phyloP scores from a whole-genome alignment of 2,888 invertebrate species.

The Hartigia nigra region DNA sequence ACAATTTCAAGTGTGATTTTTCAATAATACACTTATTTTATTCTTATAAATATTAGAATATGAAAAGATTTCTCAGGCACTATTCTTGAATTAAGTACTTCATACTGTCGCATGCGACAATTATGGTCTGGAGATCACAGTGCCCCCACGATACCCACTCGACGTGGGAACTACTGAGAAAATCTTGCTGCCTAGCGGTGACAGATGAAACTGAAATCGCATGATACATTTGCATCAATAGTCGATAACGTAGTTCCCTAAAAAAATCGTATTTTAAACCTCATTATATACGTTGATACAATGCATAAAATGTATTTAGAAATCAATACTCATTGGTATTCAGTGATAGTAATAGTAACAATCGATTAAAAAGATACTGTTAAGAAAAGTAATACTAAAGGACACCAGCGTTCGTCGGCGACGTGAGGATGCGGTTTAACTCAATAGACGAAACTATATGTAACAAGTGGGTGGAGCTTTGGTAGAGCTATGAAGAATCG shows the following conservation, averaged over 20 bases:
- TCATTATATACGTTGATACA: not conserved
- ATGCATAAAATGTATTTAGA: not conserved
- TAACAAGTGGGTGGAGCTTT: not conserved
- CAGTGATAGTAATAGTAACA: not conserved
- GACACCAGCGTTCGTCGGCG: not conserved
- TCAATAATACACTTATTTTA: not conserved
- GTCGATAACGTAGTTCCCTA: not conserved
- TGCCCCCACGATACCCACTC: not conserved
- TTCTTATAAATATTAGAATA: not conserved
- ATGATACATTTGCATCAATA: not conserved
- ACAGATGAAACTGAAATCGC: not conserved
- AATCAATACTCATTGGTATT: not conserved
- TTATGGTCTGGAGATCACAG: not conserved
- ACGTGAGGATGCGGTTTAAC: not conserved
- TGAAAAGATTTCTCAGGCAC: not conserved
- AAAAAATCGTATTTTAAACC: not conserved
- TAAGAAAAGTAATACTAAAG: not conserved
- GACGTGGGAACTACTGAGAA: not conserved
- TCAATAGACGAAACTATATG: not conserved
- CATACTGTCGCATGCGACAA: not conserved
- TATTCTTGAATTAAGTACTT: not conserved
- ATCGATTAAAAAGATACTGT: not conserved
- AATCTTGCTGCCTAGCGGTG: not conserved
- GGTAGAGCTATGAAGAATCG: not conserved
- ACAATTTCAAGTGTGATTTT: not conserved